Conservation (phyloP, 2,888 invertebrate genomes). For the Trachelus tabidus region DNA sequence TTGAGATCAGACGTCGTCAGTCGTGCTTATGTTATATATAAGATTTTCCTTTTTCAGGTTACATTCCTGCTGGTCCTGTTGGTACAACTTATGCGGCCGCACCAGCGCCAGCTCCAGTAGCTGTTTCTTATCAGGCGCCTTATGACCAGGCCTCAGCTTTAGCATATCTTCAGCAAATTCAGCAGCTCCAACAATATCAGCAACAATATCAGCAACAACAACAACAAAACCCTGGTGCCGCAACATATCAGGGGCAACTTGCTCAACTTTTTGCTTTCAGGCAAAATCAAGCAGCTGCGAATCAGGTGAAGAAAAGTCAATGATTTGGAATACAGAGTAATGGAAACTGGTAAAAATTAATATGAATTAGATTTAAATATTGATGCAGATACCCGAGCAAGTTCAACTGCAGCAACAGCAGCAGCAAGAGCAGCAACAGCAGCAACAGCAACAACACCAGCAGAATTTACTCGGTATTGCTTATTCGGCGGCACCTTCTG, state of each 20-base stretch:
- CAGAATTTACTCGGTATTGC: conserved; percentile 60
- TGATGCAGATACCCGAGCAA: conserved; percentile 42
- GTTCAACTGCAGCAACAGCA: conserved; percentile 37
- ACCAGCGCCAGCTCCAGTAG: conserved; percentile 21
- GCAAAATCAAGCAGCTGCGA: conserved; percentile 33
- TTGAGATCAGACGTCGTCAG: not conserved
- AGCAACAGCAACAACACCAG: conserved; percentile 32
- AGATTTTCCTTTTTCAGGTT: conserved; percentile 25
- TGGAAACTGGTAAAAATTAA: not conserved
- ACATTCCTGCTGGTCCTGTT: conserved; percentile 31
- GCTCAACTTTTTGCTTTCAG: conserved; percentile 42
- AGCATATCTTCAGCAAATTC: conserved; percentile 41
- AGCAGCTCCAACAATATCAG: conserved; percentile 38
- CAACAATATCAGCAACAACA: conserved; percentile 35
- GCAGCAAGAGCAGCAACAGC: conserved; percentile 40
- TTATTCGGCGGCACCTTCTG: conserved; percentile 66
- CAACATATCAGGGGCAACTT: conserved; percentile 43
- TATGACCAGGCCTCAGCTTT: conserved; percentile 39
- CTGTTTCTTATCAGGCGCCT: conserved; percentile 32
- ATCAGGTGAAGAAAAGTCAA: conserved; percentile 27
- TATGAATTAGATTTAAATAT: not conserved
- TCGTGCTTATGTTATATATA: not conserved
- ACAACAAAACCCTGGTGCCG: conserved; percentile 12
- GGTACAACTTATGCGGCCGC: conserved; percentile 31
- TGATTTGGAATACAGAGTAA: not conserved